Percentiles rank a stretch among this genome's conserved stretches.
phyloP scores from a whole-genome alignment of 1,140 invertebrate species.

The Berghia stephanieae region DNA sequence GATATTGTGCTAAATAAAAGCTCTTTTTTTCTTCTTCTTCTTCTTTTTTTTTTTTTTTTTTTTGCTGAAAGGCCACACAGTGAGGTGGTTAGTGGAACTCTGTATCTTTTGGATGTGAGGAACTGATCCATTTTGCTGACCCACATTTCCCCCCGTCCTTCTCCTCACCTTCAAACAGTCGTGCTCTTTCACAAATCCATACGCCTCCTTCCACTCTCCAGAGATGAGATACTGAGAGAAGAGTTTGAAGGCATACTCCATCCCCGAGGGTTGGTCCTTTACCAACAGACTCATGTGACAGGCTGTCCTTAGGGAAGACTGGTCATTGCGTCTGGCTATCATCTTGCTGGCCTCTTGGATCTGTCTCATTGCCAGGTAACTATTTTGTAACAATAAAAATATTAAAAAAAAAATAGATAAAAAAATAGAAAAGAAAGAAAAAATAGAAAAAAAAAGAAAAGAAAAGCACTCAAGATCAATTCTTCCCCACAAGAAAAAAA shows the following conservation, averaged over 20 bases:
- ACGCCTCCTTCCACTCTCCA: conserved; percentile 69
- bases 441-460: too few relatives aligned
- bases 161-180: conserved; percentile 45
- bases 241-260: conserved; percentile 51
- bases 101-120: too few relatives aligned
- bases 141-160: background rate
- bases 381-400: conserved; percentile 26
- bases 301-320: conserved; percentile 50
- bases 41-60: too few relatives aligned
- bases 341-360: conserved; percentile 55
- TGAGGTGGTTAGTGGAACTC: too few relatives aligned
- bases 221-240: conserved; percentile 45
- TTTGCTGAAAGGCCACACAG: too few relatives aligned
- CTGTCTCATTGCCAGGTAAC: conserved; percentile 57
- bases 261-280: conserved; percentile 52
- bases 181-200: conserved; percentile 47
- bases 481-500: too few relatives aligned
- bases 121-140: background rate
- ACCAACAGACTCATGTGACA: conserved; percentile 52
- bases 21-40: too few relatives aligned
- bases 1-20: too few relatives aligned
- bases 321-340: conserved; percentile 51
- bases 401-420: too few relatives aligned
- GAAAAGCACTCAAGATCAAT: too few relatives aligned
- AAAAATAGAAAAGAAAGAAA: too few relatives aligned